Evolutionary conservation across 2,888 invertebrate genomes (phyloP), one percentile per base, ranked within the genome.

Genomic region (Hecatera dysodea): DNA sequence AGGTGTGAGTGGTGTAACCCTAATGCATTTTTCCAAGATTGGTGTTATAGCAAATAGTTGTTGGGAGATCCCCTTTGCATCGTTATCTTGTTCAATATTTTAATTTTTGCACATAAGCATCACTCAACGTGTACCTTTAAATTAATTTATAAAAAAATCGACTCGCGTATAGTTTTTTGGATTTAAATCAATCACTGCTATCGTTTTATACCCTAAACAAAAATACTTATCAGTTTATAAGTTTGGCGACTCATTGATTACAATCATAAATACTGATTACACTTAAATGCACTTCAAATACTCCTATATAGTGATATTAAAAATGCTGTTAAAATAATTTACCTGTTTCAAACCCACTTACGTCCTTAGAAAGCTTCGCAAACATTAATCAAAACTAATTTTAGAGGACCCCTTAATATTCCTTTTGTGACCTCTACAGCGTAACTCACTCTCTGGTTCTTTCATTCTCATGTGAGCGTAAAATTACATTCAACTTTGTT

Each of bases 351-450:
- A 4, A 19, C 73, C 42, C 42, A 36, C 50, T 17, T 29, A 60
- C 39, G 24, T 46, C 52, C 63, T 56, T 55, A 46, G 19, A 74
- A 64, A 62, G 60, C 70, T 55, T 33, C 39, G 27, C 55, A 27
- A 60, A 78, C 78, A 69, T 71, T 70, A 75, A 78, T 67, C 62
- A 70, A 24, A 46, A 71, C 66, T 66, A 59, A 78, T 74, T 70
- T 71, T 50, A 42, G 46, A 67, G 64, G 57, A 59, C 67, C 57
- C 61, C 64, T 36, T 79, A 72, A 79, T 59, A 67, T 65, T 65
- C 64, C 61, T 79, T 79, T 67, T 79, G 78, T 79, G 78, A 65
- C 79, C 75, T 75, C 75, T 65, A 79, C 75, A 79, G 52, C 29
- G 79, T 65, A 19, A 62, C 61, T 79, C 67, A 79, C 72, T 67